Evolutionary conservation across 1,140 invertebrate genomes (phyloP).

Genomic region (Heliconius hewitsoni): DNA sequence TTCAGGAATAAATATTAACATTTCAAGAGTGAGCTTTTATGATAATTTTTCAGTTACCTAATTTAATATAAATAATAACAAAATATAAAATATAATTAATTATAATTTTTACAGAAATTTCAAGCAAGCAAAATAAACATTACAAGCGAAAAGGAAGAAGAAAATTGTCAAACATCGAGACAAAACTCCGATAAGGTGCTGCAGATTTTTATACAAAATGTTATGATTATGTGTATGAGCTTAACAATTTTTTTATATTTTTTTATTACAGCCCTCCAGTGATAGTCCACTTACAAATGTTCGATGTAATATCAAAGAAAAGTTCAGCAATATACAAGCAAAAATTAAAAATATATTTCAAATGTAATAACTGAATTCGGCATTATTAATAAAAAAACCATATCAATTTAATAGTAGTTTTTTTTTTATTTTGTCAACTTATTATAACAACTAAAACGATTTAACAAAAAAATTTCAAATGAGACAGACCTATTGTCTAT

Average conservation of each 20-base stretch:
- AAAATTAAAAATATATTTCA: slow-evolving; percentile 47
- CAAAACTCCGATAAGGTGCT: neutral
- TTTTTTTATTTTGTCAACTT: slow-evolving; percentile 1
- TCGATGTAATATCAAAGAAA: slow-evolving; percentile 36
- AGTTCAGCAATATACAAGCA: slow-evolving; percentile 36
- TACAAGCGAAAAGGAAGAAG: neutral
- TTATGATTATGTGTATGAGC: neutral
- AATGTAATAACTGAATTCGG: slow-evolving; percentile 16
- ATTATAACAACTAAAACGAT: neutral
- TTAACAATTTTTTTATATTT: neutral
- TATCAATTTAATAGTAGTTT: neutral
- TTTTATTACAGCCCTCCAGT: neutral
- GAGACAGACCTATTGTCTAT: neutral
- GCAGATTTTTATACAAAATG: neutral
- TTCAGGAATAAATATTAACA: slow-evolving; percentile 61
- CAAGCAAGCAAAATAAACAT: slow-evolving; percentile 8
- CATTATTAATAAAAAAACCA: neutral
- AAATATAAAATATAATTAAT: neutral
- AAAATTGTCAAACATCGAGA: neutral
- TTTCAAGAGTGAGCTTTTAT: slow-evolving; percentile 49
- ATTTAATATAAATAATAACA: neutral
- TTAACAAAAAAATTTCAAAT: neutral
- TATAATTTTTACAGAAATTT: slow-evolving; percentile 37
- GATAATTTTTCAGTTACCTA: neutral
- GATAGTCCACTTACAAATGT: slow-evolving; percentile 1